Conservation (phyloP, 2,113 vertebrate species). For the Tetrax tetrax region DNA sequence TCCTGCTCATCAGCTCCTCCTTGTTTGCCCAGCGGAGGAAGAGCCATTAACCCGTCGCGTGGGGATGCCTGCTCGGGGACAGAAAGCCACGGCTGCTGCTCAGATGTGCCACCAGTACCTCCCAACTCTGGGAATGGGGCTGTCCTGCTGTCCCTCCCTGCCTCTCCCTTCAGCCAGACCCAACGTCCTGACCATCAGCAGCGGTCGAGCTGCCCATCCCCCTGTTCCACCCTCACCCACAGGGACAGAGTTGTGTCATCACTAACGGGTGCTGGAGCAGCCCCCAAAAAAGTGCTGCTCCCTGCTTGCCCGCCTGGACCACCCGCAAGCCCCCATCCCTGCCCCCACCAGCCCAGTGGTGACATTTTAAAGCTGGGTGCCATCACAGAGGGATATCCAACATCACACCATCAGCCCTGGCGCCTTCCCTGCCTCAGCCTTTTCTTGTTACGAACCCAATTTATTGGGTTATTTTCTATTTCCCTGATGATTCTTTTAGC, state of each 20-base stretch:
- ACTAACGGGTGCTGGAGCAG: not conserved
- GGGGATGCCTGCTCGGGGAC: not conserved
- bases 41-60: not conserved
- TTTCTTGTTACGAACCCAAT: not conserved
- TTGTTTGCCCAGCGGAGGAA: constrained; percentile 1
- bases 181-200: fast-evolving
- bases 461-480: not conserved
- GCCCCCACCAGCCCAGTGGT: not conserved
- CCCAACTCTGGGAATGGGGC: not conserved
- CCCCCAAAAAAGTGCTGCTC: not conserved
- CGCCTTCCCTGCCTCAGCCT: not conserved
- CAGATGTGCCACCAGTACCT: not conserved
- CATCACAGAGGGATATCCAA: fast-evolving
- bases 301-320: not conserved
- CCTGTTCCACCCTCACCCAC: fast-evolving
- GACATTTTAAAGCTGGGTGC: not conserved
- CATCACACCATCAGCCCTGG: fast-evolving
- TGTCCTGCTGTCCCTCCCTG: not conserved
- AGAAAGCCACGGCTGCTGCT: not conserved
- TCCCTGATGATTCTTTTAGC: not conserved
- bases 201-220: fast-evolving
- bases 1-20: constrained; percentile 48
- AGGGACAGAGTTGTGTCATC: not conserved
- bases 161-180: not conserved
- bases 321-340: not conserved